Conservation (phyloP, 37 sponge, comb jelly and placozoan genomes). For the Chondrosia reniformis region DNA sequence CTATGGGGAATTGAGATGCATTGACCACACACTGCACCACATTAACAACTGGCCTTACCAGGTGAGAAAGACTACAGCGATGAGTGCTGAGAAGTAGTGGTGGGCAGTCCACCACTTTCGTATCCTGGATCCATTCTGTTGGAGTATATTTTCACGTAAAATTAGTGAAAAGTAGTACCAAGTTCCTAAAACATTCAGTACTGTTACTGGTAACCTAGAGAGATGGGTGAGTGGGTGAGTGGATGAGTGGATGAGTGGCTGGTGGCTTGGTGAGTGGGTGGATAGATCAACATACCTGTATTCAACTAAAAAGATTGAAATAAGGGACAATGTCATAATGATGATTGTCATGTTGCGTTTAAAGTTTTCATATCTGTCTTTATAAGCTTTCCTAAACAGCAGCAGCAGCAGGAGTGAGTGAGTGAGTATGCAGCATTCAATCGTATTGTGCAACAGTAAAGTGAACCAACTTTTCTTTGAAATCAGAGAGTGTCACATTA, state of each 20-base stretch:
- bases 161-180: slow-evolving; percentile 32
- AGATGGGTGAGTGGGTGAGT: not conserved
- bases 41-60: not conserved
- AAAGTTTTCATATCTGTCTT: slow-evolving; percentile 35
- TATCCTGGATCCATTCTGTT: slow-evolving; percentile 26
- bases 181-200: slow-evolving; percentile 6
- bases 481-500: slow-evolving; percentile 9
- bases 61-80: slow-evolving; percentile 17
- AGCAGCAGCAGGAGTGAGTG: not conserved
- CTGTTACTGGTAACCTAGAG: not conserved
- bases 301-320: not conserved
- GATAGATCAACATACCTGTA: not conserved
- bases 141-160: slow-evolving; percentile 18
- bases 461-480: slow-evolving; percentile 3
- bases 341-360: slow-evolving; percentile 18
- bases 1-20: not conserved
- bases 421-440: not conserved
- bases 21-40: not conserved
- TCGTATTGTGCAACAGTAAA: not conserved
- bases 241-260: too few relatives aligned
- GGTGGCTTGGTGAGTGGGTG: too few relatives aligned
- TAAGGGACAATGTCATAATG: slow-evolving; percentile 6
- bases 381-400: not conserved
- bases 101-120: slow-evolving; percentile 23
- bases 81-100: slow-evolving; percentile 27